Conservation (phyloP, 2,888 invertebrate genomes). For the Euplexia lucipara region DNA sequence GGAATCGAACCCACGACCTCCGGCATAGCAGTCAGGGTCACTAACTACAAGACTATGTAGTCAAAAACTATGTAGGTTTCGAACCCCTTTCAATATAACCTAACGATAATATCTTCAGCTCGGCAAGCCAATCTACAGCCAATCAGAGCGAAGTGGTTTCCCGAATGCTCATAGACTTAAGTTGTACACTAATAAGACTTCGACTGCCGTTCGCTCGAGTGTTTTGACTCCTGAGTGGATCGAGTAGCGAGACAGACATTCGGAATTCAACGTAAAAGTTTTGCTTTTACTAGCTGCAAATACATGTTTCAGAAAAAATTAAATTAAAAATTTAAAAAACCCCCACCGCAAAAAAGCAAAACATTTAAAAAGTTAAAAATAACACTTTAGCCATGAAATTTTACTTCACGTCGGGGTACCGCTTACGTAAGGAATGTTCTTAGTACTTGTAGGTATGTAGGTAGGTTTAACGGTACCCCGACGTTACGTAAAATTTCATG, state of each 20-base stretch:
- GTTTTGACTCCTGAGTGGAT: constrained; percentile 49
- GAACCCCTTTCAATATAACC: not conserved
- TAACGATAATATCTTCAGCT: constrained; percentile 19
- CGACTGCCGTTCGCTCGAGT: constrained; percentile 44
- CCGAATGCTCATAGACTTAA: constrained; percentile 53
- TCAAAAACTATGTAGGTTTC: not conserved
- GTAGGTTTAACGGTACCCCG: too few relatives aligned
- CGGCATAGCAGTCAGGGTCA: too few relatives aligned
- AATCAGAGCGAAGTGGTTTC: constrained; percentile 46
- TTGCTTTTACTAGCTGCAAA: constrained; percentile 4
- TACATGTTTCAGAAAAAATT: not conserved
- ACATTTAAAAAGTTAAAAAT: too few relatives aligned
- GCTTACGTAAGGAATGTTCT: too few relatives aligned
- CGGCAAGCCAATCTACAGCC: constrained; percentile 39
- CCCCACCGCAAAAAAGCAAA: too few relatives aligned
- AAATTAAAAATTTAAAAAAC: too few relatives aligned
- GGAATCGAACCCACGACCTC: too few relatives aligned
- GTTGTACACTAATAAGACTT: constrained; percentile 56
- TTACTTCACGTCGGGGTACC: too few relatives aligned
- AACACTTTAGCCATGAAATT: too few relatives aligned
- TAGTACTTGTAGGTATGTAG: too few relatives aligned
- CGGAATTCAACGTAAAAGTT: constrained; percentile 24
- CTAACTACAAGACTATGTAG: too few relatives aligned
- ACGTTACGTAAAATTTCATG: too few relatives aligned
- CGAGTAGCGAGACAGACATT: constrained; percentile 22